A percentile compares a stretch with the other conserved stretches of the same genome.
Evolutionary conservation across 2,113 vertebrate genomes (phyloP).

Genomic region (Upupa epops): DNA sequence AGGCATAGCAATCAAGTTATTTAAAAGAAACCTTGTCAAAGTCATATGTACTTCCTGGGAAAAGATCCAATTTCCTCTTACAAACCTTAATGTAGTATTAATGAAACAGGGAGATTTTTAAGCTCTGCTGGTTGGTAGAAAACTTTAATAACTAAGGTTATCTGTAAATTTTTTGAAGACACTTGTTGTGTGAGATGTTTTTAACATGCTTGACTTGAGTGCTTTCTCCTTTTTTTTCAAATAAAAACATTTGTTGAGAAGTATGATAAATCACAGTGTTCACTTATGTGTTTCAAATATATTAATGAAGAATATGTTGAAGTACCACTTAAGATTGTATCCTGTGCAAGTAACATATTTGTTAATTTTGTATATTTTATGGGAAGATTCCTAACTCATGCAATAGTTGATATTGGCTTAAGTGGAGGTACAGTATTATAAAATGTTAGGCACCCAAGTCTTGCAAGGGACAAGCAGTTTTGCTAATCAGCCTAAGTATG

Average conservation of each 20-base stretch:
- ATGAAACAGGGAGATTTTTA: neutral
- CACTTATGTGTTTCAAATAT: neutral
- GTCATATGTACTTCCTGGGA: neutral
- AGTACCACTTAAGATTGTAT: neutral
- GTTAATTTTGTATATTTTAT: neutral
- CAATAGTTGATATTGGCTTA: neutral
- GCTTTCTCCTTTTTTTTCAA: neutral
- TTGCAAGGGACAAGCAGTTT: neutral
- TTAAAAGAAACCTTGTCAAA: neutral
- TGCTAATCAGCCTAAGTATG: neutral
- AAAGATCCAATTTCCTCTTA: neutral
- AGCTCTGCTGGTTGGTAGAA: neutral
- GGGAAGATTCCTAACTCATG: neutral
- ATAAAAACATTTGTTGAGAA: neutral
- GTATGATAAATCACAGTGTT: neutral
- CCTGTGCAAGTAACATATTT: neutral
- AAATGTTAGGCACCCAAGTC: neutral
- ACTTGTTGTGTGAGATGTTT: neutral
- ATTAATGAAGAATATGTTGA: neutral
- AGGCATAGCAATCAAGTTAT: neutral
- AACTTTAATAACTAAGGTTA: neutral
- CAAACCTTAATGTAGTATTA: neutral
- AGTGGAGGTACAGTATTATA: neutral
- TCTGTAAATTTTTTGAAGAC: neutral
- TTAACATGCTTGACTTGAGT: neutral